A percentile compares a stretch with the other conserved stretches of the same genome.
Conservation (phyloP, 2,113 vertebrate genomes). For the Menura novaehollandiae region DNA sequence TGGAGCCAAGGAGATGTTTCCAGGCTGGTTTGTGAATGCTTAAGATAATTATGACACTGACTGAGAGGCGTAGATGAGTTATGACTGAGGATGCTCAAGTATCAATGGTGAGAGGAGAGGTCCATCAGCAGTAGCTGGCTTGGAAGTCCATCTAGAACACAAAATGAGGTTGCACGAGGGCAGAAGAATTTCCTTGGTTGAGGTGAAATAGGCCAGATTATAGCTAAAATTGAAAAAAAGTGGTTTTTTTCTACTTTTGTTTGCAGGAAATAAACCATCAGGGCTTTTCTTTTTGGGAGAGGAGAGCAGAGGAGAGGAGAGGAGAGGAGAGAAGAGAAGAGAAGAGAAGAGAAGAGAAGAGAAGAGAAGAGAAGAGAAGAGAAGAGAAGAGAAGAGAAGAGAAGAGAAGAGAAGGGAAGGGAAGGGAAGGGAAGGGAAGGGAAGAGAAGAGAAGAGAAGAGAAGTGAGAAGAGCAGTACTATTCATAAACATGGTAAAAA, state of each 20-base stretch:
- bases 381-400: too few species aligned
- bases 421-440: background rate
- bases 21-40: background rate
- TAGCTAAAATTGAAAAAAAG: background rate
- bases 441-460: too few species aligned
- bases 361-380: background rate
- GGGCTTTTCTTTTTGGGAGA: background rate
- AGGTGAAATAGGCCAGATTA: background rate
- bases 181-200: rapidly evolving
- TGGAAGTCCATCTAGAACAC: background rate
- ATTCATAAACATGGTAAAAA: background rate
- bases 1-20: background rate
- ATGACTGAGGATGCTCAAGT: background rate
- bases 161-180: background rate
- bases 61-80: background rate
- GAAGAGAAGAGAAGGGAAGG: background rate
- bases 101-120: background rate
- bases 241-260: rapidly evolving
- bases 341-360: too few species aligned
- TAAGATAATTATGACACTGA: background rate
- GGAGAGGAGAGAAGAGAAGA: rapidly evolving
- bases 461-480: background rate
- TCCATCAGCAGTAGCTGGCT: background rate
- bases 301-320: background rate
- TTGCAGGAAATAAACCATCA: background rate